A percentile compares a stretch with the other conserved stretches of the same genome.
These are phyloP conservation scores for Rhopilema esculentum DNA, from an alignment of 30 jellyfish, hydroid and myxozoan species.

Conservation along the genomic window DNA sequence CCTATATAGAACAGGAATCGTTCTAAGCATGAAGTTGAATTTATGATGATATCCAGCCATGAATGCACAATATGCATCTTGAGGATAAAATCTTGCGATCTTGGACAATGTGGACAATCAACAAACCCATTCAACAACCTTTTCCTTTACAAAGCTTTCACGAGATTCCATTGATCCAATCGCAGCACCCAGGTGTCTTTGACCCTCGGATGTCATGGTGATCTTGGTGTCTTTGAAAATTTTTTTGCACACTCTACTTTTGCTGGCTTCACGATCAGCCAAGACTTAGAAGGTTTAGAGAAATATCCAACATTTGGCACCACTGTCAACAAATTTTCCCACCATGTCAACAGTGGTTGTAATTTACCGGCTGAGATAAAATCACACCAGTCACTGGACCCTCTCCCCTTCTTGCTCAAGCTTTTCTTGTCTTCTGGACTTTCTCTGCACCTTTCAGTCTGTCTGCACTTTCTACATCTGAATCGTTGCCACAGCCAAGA, in stretches of 20 bases:
- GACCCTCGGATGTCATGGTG: conserved; percentile 14
- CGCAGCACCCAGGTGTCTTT: neutral
- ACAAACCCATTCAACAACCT: neutral
- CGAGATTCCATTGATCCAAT: neutral
- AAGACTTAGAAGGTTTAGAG: no score
- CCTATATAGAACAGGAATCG: neutral
- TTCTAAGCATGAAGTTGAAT: conserved; percentile 13
- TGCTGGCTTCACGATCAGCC: no score
- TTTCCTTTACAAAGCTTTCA: neutral
- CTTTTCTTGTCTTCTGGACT: conserved; percentile 15
- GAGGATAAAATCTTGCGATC: conserved; percentile 29
- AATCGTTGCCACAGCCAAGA: conserved; percentile 28
- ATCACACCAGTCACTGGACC: conserved; percentile 32
- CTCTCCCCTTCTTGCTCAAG: conserved; percentile 30
- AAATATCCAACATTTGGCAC: no score
- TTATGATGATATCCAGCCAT: conserved; percentile 13
- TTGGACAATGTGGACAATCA: neutral
- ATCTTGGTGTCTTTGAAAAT: conserved; percentile 13
- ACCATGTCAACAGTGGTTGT: no score
- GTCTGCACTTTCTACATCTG: no score
- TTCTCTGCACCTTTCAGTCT: conserved; percentile 42
- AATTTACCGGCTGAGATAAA: no score
- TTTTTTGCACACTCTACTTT: neutral
- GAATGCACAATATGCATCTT: conserved; percentile 13
- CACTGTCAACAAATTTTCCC: no score